Conservation (phyloP, 1,140 invertebrate genomes). For the Diachasmimorpha longicaudata region DNA sequence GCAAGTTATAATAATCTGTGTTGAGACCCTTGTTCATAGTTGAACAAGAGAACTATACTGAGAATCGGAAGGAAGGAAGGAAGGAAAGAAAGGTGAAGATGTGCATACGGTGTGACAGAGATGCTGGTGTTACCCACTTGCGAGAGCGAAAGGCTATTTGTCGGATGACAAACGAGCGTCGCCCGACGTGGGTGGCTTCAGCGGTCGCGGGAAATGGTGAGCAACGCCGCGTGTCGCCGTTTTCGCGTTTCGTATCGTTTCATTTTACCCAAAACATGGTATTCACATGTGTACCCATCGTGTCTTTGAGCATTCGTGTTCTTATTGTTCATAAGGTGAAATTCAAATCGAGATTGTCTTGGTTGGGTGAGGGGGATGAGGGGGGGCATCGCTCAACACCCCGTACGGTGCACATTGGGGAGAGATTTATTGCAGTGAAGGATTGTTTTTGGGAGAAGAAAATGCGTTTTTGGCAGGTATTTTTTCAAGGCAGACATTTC, state of each 20-base stretch:
- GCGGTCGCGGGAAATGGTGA: slow-evolving; percentile 59
- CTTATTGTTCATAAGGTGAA: too few species aligned
- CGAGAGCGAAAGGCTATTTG: slow-evolving; percentile 54
- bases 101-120: slow-evolving; percentile 18
- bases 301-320: background rate
- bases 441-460: too few species aligned
- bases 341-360: too few species aligned
- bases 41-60: background rate
- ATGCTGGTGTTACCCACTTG: slow-evolving; percentile 28
- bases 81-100: background rate
- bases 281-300: background rate
- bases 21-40: background rate
- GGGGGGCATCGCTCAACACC: too few species aligned
- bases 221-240: slow-evolving; percentile 59
- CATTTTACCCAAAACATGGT: slow-evolving; percentile 37
- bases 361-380: too few species aligned
- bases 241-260: slow-evolving; percentile 51
- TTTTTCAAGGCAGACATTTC: too few species aligned
- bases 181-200: slow-evolving; percentile 61
- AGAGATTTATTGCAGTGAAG: too few species aligned
- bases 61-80: slow-evolving; percentile 24
- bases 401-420: too few species aligned
- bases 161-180: slow-evolving; percentile 63
- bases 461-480: too few species aligned
- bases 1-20: background rate